Base-by-base conservation (phyloP, 1,140 invertebrate genomes). In the Temnothorax nylanderi region DNA sequence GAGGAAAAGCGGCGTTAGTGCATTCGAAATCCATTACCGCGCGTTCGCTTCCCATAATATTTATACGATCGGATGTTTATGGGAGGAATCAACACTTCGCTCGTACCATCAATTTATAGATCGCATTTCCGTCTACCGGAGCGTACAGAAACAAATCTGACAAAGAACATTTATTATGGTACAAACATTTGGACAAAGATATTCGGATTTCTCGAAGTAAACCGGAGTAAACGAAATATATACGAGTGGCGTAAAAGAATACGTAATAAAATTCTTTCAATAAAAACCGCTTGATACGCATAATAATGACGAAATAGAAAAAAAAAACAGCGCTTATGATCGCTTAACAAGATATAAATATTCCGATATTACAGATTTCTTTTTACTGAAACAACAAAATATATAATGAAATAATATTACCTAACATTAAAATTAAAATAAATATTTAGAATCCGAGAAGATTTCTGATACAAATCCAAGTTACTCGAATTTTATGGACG, bases 1-100 rank as follows among this genome's bases (percentile, higher is more conserved):
- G 18, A 54, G 47, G 56, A 34, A 85, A 76, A 82, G 21, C 56
- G 16, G 3, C 77, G 47, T 32, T 34, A n/a, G 26, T 78, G 77
- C 54, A 60, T 58, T 47, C 41, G 49, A 13, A 26, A 18, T 18
- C 60, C 47, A 80, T 80, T 80, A 62, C 34, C 47, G 77, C 64
- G 65, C 64, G n/a, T 69, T 80, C 21, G 8, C 47, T 26, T 60
- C 32, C 26, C 69, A 60, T 60, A 75, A 84, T 75, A 75, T 84
- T 84, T 84, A 74, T 21, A 49, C 54, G 69, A 84, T 84, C 54
- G 54, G 56, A 60, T 74, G 54, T 82, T 82, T 74, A 82, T n/a
- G 18, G n/a, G 71, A 41, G 16, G 69, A 75, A 84, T 74, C 69
- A 84, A 84, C 80, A 84, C 80, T 84, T 51, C 56, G 32, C 80